phyloP scores from a whole-genome alignment of 2,797 vertebrate genomes.

The Oophaga sylvatica region DNA sequence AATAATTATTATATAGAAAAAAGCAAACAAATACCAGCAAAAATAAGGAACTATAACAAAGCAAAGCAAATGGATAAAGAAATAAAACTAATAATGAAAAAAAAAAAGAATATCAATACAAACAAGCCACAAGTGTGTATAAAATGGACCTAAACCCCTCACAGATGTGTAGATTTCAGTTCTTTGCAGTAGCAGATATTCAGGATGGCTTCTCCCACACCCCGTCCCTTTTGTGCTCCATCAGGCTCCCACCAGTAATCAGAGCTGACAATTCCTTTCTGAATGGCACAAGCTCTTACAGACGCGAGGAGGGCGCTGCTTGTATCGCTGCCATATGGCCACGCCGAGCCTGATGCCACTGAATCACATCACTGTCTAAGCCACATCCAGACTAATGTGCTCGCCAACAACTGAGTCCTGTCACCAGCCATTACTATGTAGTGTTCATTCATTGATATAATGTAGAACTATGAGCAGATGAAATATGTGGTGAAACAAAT shows the following conservation, averaged over 20 bases:
- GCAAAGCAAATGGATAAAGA: too few relatives aligned
- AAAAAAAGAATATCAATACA: too few relatives aligned
- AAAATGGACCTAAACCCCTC: background rate
- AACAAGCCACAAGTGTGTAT: too few relatives aligned
- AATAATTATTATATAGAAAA: too few relatives aligned
- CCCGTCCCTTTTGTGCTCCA: constrained; percentile 10
- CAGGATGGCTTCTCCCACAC: constrained; percentile 40
- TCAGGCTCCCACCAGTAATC: constrained; percentile 43
- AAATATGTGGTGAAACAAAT: background rate
- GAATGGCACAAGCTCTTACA: constrained; percentile 31
- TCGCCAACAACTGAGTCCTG: constrained; percentile 47
- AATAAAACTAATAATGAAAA: too few relatives aligned
- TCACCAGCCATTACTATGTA: constrained; percentile 54
- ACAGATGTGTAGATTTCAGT: constrained; percentile 53
- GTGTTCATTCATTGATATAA: constrained; percentile 31
- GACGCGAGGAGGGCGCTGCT: constrained; percentile 51
- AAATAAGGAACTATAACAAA: too few relatives aligned
- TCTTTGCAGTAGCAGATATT: background rate
- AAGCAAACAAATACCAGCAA: too few relatives aligned
- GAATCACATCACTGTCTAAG: constrained; percentile 69
- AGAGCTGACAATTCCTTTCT: constrained; percentile 53
- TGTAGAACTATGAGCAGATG: background rate
- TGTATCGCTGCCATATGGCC: constrained; percentile 75
- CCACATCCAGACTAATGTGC: constrained; percentile 65
- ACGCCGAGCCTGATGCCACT: constrained; percentile 70